These are phyloP conservation scores for Babyrousa celebensis DNA, from an alignment of 2,797 vertebrate species.

Conservation along the genomic window DNA sequence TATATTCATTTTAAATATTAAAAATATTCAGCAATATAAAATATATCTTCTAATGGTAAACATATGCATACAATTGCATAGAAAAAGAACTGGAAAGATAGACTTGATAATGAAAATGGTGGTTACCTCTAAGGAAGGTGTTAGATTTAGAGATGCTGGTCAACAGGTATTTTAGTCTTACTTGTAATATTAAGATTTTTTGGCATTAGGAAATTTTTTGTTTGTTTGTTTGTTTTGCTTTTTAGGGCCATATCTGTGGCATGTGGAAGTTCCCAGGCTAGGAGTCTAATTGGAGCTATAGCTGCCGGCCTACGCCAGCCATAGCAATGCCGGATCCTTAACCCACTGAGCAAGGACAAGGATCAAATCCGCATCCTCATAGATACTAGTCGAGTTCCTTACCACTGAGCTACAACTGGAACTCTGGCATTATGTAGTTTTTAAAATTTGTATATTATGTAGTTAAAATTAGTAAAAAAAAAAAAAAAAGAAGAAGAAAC, in stretches of 20 bases:
- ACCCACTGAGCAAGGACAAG: too few relatives aligned
- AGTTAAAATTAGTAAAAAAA: constrained; percentile 28
- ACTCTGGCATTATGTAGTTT: background rate
- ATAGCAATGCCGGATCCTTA: too few relatives aligned
- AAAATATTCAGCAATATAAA: constrained; percentile 22
- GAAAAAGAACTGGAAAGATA: constrained; percentile 3
- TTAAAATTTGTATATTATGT: background rate
- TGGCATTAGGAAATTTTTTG: too few relatives aligned
- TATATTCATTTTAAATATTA: constrained; percentile 48
- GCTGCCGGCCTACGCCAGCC: too few relatives aligned
- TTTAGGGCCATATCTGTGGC: background rate
- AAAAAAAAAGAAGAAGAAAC: background rate
- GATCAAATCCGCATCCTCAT: too few relatives aligned
- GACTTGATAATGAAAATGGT: background rate
- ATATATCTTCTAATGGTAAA: background rate
- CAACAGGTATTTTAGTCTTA: constrained; percentile 15
- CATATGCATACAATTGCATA: background rate
- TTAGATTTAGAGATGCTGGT: background rate
- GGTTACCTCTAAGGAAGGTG: background rate
- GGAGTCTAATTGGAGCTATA: too few relatives aligned
- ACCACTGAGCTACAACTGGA: too few relatives aligned
- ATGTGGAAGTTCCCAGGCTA: too few relatives aligned
- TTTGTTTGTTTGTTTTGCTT: background rate
- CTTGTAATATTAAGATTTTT: background rate
- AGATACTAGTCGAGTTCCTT: too few relatives aligned